Conservation (phyloP, 2,113 vertebrate species). For the Halichoerus grypus region DNA sequence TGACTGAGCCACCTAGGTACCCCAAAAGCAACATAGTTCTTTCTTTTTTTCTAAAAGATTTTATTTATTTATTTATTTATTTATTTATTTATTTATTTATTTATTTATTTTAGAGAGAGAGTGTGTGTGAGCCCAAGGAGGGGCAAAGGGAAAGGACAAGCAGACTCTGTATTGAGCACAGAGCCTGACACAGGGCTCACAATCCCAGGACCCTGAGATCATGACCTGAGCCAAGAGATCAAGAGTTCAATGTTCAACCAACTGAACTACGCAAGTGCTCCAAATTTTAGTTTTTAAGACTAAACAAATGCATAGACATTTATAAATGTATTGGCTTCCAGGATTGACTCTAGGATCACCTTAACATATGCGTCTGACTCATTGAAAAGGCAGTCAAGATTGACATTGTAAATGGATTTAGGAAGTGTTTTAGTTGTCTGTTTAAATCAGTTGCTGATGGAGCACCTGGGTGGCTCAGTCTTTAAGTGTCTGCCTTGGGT, state of each 20-base stretch:
- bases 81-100: background rate
- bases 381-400: background rate
- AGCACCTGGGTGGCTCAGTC: no score
- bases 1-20: background rate
- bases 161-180: background rate
- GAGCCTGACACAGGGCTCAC: background rate
- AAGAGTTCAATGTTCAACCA: background rate
- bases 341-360: background rate
- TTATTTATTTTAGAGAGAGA: background rate
- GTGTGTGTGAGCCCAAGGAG: background rate
- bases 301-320: background rate
- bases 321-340: background rate
- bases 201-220: background rate
- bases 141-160: background rate
- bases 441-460: background rate
- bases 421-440: background rate
- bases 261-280: background rate
- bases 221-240: background rate
- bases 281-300: background rate
- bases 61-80: background rate
- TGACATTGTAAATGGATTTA: background rate
- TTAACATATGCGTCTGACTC: background rate
- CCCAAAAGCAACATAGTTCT: background rate
- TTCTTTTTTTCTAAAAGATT: background rate
- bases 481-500: no score